Conservation (phyloP, 2,797 vertebrate genomes). For the Phoxinus dragarum region DNA sequence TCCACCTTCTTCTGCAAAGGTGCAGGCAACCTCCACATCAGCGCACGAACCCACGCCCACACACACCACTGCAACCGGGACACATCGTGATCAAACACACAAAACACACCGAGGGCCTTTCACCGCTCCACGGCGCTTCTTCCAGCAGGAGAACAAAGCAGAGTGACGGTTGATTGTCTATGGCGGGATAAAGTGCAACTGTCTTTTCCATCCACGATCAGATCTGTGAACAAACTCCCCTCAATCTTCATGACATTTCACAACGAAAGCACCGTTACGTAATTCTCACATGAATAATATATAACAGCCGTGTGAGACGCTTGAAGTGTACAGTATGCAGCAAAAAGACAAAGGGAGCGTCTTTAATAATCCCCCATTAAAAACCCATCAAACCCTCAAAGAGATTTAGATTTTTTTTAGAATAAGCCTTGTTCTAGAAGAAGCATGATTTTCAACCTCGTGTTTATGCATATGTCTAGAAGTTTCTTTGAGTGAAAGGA, state of each 20-base stretch:
- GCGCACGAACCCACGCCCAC: slow-evolving; percentile 28
- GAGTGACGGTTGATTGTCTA: slow-evolving; percentile 1
- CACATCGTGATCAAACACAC: slow-evolving; percentile 27
- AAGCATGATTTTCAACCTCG: slow-evolving; percentile 12
- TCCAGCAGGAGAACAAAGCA: slow-evolving; percentile 35
- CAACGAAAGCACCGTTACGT: slow-evolving; percentile 39
- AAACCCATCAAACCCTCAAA: slow-evolving; percentile 36
- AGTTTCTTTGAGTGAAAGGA: not conserved
- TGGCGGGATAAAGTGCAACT: slow-evolving; percentile 18
- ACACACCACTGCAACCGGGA: slow-evolving; percentile 21
- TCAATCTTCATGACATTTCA: slow-evolving; percentile 43
- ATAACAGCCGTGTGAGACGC: slow-evolving; percentile 37
- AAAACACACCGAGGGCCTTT: slow-evolving; percentile 34
- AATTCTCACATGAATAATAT: slow-evolving; percentile 59
- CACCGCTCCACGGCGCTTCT: slow-evolving; percentile 17
- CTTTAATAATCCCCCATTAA: slow-evolving; percentile 39
- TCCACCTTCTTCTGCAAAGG: slow-evolving; percentile 72
- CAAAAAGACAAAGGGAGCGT: slow-evolving; percentile 36
- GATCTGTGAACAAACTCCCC: slow-evolving; percentile 34
- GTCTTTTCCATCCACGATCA: slow-evolving; percentile 45
- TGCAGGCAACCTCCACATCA: slow-evolving; percentile 59
- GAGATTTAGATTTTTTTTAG: not conserved
- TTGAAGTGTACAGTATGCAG: slow-evolving; percentile 44
- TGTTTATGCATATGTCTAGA: slow-evolving; percentile 15
- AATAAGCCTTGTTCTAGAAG: slow-evolving; percentile 1